These are phyloP conservation scores for Centruroides vittatus DNA, from an alignment of 1,140 invertebrate genomes.

Conservation along the genomic window DNA sequence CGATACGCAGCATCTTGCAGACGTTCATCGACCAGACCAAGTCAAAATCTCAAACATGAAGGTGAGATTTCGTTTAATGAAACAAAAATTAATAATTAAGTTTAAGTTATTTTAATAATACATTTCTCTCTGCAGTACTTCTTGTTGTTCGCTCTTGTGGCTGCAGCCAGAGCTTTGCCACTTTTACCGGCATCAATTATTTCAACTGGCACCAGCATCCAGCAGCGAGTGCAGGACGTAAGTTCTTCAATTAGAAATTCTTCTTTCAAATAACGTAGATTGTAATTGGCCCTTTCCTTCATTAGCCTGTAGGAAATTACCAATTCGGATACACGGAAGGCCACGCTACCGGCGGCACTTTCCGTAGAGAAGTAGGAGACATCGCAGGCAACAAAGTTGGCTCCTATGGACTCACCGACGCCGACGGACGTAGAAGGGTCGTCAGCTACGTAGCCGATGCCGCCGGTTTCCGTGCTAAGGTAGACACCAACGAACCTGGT, in stretches of 20 bases:
- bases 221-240: conserved; percentile 20
- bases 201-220: conserved; percentile 16
- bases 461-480: conserved; percentile 13
- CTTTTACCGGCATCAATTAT: conserved; percentile 1
- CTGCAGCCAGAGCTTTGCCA: conserved; percentile 10
- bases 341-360: conserved; percentile 19
- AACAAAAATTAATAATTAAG: no score
- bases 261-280: neutral
- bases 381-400: conserved; percentile 16
- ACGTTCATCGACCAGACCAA: no score
- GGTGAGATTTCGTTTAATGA: no score
- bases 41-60: no score
- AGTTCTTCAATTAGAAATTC: neutral
- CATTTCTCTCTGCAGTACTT: neutral
- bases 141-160: conserved; percentile 13
- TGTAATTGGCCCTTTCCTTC: no score
- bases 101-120: no score
- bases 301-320: conserved; percentile 1
- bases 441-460: conserved; percentile 21
- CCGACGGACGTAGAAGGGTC: conserved; percentile 19
- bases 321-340: conserved; percentile 21
- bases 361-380: conserved; percentile 18
- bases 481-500: conserved; percentile 20
- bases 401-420: conserved; percentile 19
- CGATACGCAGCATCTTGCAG: no score